Base-by-base conservation (phyloP, 2,797 vertebrate genomes). In the Pseudomugil gertrudae region DNA sequence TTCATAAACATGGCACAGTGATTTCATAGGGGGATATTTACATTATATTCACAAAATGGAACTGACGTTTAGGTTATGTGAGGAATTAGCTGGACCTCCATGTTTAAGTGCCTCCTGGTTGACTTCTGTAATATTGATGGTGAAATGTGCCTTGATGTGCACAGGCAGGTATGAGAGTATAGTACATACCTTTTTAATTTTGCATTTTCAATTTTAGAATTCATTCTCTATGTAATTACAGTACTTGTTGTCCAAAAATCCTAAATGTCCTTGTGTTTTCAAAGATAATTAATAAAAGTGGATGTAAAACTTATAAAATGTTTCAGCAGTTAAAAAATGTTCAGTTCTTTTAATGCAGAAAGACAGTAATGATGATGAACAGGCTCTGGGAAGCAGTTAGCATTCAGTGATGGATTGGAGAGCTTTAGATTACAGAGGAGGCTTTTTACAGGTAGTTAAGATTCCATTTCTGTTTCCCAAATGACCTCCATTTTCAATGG, bases 381-480 rank as follows among this genome's bases (percentile, higher is more conserved):
- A 63, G 63, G 65, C 65, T 79, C 69, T 66, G 47, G 61, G 76
- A 84, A 87, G 74, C 61, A 57, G 74, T 86, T 86, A 83, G 77
- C 81, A 60, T 81, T 71, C 76, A 65, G 66, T 73, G 76, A 80
- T 88, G 75, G 81, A 90, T 91, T 74, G 75, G 72, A 80, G 73
- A 65, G 79, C 72, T 84, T 83, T 67, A 72, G 71, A 87, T 87
- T 84, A 76, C 66, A 57, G 55, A 23, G 29, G 59, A 35, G 57
- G 74, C 71, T 84, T 85, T 84, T 85, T 81, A 80, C 78, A 83
- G 79, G 70, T 90, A 84, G 83, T 89, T 90, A 84, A 84, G 72
- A 90, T 90, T 90, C 83, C 74, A 79, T 86, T 86, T 86, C 79
- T 84, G 84, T 90, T 85, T 86, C 77, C 68, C 63, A 66, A 55